Evolutionary conservation across 2,113 vertebrate species (phyloP).

Genomic region (Cinclus mexicanus): DNA sequence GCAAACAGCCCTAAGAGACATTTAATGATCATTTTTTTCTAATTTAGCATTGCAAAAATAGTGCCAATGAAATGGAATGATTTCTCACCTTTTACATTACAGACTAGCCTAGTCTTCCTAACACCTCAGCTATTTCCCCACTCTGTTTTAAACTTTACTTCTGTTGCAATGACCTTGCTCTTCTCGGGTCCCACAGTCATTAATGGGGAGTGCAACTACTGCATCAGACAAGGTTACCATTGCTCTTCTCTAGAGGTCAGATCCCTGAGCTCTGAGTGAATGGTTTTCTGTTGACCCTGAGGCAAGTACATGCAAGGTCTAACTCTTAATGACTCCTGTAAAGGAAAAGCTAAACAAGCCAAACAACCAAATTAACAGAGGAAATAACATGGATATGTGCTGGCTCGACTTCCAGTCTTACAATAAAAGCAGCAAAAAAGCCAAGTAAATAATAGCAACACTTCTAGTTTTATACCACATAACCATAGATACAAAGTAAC

Average conservation of each 20-base stretch:
- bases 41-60: background rate
- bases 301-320: background rate
- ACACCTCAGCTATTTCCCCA: background rate
- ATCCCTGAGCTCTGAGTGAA: background rate
- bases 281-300: background rate
- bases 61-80: background rate
- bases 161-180: background rate
- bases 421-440: background rate
- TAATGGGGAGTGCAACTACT: background rate
- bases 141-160: background rate
- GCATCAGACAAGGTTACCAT: background rate
- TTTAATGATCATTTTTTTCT: background rate
- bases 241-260: background rate
- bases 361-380: background rate
- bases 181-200: background rate
- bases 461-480: background rate
- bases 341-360: constrained; percentile 5
- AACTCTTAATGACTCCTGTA: background rate
- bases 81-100: background rate
- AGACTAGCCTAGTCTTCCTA: background rate
- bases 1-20: background rate
- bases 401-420: background rate
- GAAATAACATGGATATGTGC: background rate
- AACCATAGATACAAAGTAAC: background rate
- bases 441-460: background rate